These are phyloP conservation scores for Metacarcinus magister DNA, from an alignment of 2,888 invertebrate genomes.

Conservation along the genomic window DNA sequence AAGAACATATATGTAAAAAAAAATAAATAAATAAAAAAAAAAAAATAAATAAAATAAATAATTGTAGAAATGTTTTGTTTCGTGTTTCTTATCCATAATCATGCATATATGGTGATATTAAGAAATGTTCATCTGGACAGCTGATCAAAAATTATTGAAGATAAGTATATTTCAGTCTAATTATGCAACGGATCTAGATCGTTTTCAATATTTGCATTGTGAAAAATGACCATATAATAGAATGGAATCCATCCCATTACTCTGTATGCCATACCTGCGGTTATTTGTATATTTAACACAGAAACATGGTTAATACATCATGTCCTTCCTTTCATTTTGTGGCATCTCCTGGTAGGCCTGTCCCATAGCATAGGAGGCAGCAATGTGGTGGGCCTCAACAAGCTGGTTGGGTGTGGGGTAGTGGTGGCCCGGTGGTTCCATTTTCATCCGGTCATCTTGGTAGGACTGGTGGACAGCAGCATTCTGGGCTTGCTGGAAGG, in stretches of 20 bases:
- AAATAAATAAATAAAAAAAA: too few relatives aligned
- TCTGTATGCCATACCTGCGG: not conserved
- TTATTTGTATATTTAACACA: slow-evolving; percentile 51
- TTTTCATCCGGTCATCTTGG: slow-evolving; percentile 47
- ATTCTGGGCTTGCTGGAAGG: slow-evolving; percentile 61
- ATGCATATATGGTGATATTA: too few relatives aligned
- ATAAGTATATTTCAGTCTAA: not conserved
- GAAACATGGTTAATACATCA: slow-evolving; percentile 49
- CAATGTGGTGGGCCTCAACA: not conserved
- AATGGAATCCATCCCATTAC: not conserved
- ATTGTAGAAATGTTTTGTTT: too few relatives aligned
- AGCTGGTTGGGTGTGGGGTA: slow-evolving; percentile 39
- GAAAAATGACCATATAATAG: not conserved
- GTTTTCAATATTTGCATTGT: not conserved
- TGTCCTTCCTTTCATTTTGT: slow-evolving; percentile 59
- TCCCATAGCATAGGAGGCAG: not conserved
- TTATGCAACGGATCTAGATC: too few relatives aligned
- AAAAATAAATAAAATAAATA: too few relatives aligned
- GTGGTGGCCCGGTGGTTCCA: slow-evolving; percentile 28
- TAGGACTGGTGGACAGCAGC: slow-evolving; percentile 46
- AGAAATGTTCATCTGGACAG: too few relatives aligned
- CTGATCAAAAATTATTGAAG: not conserved
- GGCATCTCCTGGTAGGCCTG: slow-evolving; percentile 56
- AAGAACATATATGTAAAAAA: too few relatives aligned
- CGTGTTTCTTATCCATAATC: too few relatives aligned